Percentiles rank a stretch among this genome's conserved stretches.
Evolutionary conservation across 2,888 invertebrate genomes (phyloP).

Genomic region (Cheilosia grossa): DNA sequence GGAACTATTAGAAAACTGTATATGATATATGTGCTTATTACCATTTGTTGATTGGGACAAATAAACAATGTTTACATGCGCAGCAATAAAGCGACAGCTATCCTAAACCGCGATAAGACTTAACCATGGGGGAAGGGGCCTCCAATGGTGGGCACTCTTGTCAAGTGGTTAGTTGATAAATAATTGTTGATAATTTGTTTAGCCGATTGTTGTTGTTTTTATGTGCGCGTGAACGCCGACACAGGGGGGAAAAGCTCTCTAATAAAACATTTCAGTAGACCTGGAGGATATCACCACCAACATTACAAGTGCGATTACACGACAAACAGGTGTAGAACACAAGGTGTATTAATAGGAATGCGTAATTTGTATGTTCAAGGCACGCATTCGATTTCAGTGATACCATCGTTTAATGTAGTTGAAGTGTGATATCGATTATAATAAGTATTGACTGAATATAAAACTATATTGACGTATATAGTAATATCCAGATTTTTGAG

Average conservation of each 20-base stretch:
- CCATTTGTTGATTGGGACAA: constrained; percentile 19
- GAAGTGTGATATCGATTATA: too few species aligned
- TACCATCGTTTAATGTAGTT: too few species aligned
- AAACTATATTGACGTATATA: too few species aligned
- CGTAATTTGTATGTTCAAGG: background rate
- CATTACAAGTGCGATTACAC: constrained; percentile 2
- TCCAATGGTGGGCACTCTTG: constrained; percentile 19
- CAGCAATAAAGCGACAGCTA: constrained; percentile 47
- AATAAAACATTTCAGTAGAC: constrained; percentile 20
- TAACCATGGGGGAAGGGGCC: background rate
- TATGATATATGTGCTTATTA: constrained; percentile 37
- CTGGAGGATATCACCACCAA: background rate
- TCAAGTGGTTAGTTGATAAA: constrained; percentile 46
- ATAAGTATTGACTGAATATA: background rate
- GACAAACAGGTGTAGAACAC: constrained; percentile 14
- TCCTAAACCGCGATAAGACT: constrained; percentile 46
- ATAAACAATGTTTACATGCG: constrained; percentile 28
- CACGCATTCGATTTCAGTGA: background rate
- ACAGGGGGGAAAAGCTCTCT: background rate
- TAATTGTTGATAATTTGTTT: constrained; percentile 39
- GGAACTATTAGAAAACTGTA: constrained; percentile 40
- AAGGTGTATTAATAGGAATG: background rate
- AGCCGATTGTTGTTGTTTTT: background rate
- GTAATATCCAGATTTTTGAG: too few species aligned
- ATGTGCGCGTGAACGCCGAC: constrained; percentile 3